These are phyloP conservation scores for Erinaceus europaeus DNA, from an alignment of 2,113 vertebrate species.

Conservation along the genomic window DNA sequence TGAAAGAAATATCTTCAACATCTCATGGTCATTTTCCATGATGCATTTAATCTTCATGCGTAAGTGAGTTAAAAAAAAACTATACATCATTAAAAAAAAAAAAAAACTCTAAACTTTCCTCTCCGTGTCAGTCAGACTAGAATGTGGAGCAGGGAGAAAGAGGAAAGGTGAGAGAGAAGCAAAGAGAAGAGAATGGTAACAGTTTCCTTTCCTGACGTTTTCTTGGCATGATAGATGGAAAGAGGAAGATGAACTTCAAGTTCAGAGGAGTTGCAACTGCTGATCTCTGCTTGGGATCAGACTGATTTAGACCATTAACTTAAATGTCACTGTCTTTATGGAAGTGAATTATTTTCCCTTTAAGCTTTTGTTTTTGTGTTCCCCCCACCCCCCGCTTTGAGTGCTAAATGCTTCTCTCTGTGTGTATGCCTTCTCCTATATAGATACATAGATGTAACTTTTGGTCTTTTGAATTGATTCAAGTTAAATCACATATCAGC, in stretches of 20 bases:
- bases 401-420: background rate
- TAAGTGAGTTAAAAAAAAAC: background rate
- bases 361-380: background rate
- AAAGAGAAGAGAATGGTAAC: background rate
- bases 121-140: no score
- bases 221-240: background rate
- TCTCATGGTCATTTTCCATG: constrained; percentile 34
- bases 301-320: background rate
- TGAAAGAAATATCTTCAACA: background rate
- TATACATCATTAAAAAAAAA: background rate
- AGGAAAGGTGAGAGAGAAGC: background rate
- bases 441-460: background rate
- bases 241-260: background rate
- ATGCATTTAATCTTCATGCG: constrained; percentile 37
- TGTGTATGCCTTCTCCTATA: background rate
- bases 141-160: background rate
- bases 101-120: background rate
- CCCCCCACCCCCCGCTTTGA: no score
- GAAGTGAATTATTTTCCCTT: background rate
- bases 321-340: background rate
- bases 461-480: background rate
- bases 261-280: background rate
- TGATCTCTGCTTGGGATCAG: background rate
- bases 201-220: background rate
- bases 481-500: background rate